Percentiles rank a stretch among this genome's conserved stretches.
Evolutionary conservation across 2,888 invertebrate species (phyloP).

Genomic region (Aethes cnicana): DNA sequence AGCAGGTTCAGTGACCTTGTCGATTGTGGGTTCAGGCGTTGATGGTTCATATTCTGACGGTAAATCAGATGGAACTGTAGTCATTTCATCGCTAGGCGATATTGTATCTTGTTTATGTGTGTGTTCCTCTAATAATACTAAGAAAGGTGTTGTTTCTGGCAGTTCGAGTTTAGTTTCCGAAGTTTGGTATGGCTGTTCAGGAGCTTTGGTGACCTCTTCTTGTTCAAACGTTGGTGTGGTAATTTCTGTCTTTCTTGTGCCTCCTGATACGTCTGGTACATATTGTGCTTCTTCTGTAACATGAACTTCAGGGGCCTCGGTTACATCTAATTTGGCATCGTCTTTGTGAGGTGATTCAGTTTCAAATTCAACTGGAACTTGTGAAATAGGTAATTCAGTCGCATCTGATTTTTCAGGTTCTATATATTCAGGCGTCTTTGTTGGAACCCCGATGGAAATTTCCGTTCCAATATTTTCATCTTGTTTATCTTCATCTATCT

Average conservation of each 20-base stretch:
- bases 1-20: constrained; percentile 13
- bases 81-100: constrained; percentile 9
- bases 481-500: not conserved
- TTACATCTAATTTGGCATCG: constrained; percentile 24
- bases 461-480: constrained; percentile 18
- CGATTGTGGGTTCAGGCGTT: constrained; percentile 9
- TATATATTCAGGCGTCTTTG: not conserved
- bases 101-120: constrained; percentile 28
- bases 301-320: constrained; percentile 7
- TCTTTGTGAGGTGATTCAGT: constrained; percentile 29
- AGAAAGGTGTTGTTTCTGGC: constrained; percentile 24
- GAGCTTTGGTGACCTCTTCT: constrained; percentile 15
- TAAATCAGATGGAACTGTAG: constrained; percentile 6
- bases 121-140: constrained; percentile 25
- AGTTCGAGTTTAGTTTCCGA: constrained; percentile 11
- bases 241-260: constrained; percentile 25
- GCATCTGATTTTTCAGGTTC: constrained; percentile 13
- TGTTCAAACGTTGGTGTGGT: constrained; percentile 17
- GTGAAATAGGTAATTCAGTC: constrained; percentile 18
- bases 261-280: constrained; percentile 23
- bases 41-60: constrained; percentile 10
- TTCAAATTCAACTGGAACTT: constrained; percentile 20
- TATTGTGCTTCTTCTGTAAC: constrained; percentile 7
- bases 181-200: constrained; percentile 10
- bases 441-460: not conserved